Conservation (phyloP, 1,140 invertebrate species). For the Artemia franciscana region DNA sequence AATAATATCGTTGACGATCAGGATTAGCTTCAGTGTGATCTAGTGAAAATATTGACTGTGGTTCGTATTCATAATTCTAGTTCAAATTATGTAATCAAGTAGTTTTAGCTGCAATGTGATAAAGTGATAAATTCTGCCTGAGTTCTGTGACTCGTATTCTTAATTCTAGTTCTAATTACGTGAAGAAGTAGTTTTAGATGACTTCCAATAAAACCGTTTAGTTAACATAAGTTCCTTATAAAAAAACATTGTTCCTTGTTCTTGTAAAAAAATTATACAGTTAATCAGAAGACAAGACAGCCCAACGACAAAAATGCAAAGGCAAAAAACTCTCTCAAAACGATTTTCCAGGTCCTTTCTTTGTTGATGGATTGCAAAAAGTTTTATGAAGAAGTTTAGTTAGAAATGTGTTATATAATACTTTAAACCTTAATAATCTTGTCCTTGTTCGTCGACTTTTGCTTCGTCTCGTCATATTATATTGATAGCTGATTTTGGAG, state of each 20-base stretch:
- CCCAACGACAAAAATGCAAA: neutral
- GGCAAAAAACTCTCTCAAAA: neutral
- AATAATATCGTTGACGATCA: neutral
- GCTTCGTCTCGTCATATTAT: neutral
- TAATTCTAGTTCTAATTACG: neutral
- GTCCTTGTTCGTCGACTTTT: neutral
- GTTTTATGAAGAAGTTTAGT: neutral
- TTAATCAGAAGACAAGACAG: neutral
- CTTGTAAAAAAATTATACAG: neutral
- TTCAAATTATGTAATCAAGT: neutral
- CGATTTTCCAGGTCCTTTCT: neutral
- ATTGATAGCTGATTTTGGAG: neutral
- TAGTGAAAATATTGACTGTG: neutral
- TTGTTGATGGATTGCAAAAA: neutral
- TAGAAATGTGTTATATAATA: neutral
- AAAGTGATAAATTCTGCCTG: neutral
- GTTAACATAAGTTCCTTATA: neutral
- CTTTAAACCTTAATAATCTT: neutral
- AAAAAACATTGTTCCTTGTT: neutral
- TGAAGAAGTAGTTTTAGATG: neutral
- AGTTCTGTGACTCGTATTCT: neutral
- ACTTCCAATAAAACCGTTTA: neutral
- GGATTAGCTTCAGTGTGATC: neutral
- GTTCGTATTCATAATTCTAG: neutral
- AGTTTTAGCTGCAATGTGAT: neutral